Base-by-base conservation (phyloP, 2,113 vertebrate species). In the Monopterus albus region DNA sequence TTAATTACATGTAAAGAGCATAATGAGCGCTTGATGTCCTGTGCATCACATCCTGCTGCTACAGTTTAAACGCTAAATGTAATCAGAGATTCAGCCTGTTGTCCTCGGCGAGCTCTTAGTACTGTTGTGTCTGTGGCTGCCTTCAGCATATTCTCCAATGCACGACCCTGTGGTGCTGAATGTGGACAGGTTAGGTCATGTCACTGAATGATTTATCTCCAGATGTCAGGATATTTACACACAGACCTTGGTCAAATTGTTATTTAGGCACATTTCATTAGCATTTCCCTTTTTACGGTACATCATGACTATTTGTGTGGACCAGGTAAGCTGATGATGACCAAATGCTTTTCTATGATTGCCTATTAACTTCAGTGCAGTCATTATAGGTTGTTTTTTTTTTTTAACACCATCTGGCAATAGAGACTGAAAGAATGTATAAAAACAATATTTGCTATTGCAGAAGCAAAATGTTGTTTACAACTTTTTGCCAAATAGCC, bases 1-100 rank as follows among this genome's bases (percentile, higher is more conserved):
- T 90, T 79, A 86, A 88, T 87, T 85, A 77, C 67, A 82, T 79
- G 81, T 86, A 88, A 85, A 82, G 82, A 84, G 74, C 73, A 57
- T 87, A 85, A 88, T 83, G 80, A 88, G 74, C 78, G 76, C 77
- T 84, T 72, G 53, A 84, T 88, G 81, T 84, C 81, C 78, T 71
- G 53, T 76, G 72, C 83, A 78, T 81, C 74, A 65, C 52, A 85
- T 88, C 76, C 72, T 39, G 74, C 78, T 84, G 90, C 53, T 78
- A 35, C 64, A 75, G 71, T 79, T 83, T 79, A 63, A 81, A 77
- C 75, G 71, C 81, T 82, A 73, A 81, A 89, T 79, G 82, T 89
- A 85, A 89, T 90, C 81, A 79, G 72, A 87, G 78, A 80, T 78
- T 65, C 43, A 59, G 52, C 52, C 60, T 63, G 43, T 65, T 76